phyloP scores from a whole-genome alignment of 1,140 invertebrate genomes.

The Mactra quadrangularis region DNA sequence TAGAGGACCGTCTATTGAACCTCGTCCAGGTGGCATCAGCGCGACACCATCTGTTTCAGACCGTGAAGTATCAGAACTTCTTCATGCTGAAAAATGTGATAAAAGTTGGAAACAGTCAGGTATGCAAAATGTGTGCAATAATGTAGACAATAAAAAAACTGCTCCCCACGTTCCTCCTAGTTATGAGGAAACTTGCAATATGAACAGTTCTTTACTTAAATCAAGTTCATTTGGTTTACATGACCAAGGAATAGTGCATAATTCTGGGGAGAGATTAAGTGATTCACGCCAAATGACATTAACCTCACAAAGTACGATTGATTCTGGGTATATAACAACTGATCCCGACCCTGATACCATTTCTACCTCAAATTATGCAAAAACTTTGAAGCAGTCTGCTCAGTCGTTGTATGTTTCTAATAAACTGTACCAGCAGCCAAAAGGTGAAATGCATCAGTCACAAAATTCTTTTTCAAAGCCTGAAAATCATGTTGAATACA shows the following conservation, averaged over 20 bases:
- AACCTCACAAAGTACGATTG: constrained; percentile 59
- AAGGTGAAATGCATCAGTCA: constrained; percentile 3
- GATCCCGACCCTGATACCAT: constrained; percentile 53
- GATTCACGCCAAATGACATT: constrained; percentile 59
- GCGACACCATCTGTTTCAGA: constrained; percentile 55
- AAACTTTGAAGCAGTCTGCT: constrained; percentile 55
- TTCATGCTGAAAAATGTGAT: constrained; percentile 22
- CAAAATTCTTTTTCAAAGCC: constrained; percentile 3
- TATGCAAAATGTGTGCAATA: constrained; percentile 41
- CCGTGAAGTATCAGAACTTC: constrained; percentile 45
- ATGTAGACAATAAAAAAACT: constrained; percentile 1
- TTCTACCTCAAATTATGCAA: constrained; percentile 58
- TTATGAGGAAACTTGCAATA: background rate
- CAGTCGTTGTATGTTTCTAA: constrained; percentile 45
- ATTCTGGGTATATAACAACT: constrained; percentile 58
- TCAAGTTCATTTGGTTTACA: constrained; percentile 50
- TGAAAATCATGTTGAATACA: too few relatives aligned
- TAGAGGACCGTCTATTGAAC: constrained; percentile 15
- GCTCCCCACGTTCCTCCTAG: background rate
- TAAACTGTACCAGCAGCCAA: constrained; percentile 34
- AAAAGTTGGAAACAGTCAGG: constrained; percentile 14
- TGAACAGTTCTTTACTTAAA: constrained; percentile 23
- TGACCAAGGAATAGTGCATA: constrained; percentile 26
- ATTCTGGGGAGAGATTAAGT: constrained; percentile 44
- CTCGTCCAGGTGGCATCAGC: constrained; percentile 32